These are phyloP conservation scores for Tribolium madens DNA, from an alignment of 1,140 invertebrate genomes.

Conservation along the genomic window DNA sequence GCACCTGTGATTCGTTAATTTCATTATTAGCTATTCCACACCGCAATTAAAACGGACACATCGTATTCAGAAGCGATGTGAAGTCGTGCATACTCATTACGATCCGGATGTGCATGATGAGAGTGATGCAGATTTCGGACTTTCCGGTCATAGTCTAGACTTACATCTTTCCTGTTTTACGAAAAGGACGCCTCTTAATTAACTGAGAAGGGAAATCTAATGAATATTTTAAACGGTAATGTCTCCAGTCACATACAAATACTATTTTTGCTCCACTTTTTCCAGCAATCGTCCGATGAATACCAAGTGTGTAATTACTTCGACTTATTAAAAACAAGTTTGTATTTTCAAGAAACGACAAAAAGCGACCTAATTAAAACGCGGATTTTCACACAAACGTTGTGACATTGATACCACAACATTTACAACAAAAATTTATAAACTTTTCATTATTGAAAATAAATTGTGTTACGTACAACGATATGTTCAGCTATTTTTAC, in stretches of 20 bases:
- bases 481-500: neutral
- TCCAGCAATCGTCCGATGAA: neutral
- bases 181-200: neutral
- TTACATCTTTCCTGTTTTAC: too few species aligned
- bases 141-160: slow-evolving; percentile 18
- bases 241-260: too few species aligned
- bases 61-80: slow-evolving; percentile 22
- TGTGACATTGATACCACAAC: too few species aligned
- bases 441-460: too few species aligned
- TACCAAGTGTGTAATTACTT: neutral
- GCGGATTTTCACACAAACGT: neutral
- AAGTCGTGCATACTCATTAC: slow-evolving; percentile 42
- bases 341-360: neutral
- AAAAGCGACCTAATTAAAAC: neutral
- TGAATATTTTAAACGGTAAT: neutral
- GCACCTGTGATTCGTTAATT: slow-evolving; percentile 60
- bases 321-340: neutral
- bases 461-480: neutral
- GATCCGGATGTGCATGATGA: slow-evolving; percentile 32
- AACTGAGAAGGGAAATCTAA: neutral
- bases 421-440: too few species aligned
- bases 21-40: slow-evolving; percentile 57
- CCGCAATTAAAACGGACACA: slow-evolving; percentile 57
- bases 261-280: too few species aligned
- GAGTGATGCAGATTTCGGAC: slow-evolving; percentile 21